Base-by-base conservation (phyloP, 2,797 vertebrate genomes). In the Rhabdomys pumilio region DNA sequence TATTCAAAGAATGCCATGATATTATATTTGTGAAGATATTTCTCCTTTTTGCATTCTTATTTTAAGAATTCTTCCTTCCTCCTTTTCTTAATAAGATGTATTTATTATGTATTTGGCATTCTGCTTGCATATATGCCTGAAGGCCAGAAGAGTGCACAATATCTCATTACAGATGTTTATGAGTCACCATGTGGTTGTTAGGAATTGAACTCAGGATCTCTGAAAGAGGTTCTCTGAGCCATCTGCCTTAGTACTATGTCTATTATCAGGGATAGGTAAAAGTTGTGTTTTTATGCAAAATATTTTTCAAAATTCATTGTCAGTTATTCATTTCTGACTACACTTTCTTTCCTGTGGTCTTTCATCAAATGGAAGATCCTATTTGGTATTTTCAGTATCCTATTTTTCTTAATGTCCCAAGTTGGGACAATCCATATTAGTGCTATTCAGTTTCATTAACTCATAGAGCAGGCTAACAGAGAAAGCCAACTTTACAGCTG, bases 21-120 rank as follows among this genome's bases (percentile, higher is more conserved):
- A 90, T 79, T 88, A 76, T 80, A 80, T 84, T 95, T 81, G 75
- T 75, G 81, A 90, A 67, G 59, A 47, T 76, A 91, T 69, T 34
- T 41, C 47, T 93, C 7, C 6, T 6, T 59, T 91, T 61, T 76
- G 44, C 10, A 87, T 77, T 87, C 4, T 89, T 77, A 26, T 26
- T 41, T 82, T 22, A 57, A 57, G 34, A 38, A 38, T 8, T 38
- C 22, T 57, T 55, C 20, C n/a, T 55, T 55, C 3, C n/a, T 34
- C 11, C 34, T n/a, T 57, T 26, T 81, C 31, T 55, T 55, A 14
- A 15, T 7, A 69, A 67, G 14, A n/a, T 69, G 15, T 65, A 29
- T 65, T 29, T 17, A 69, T 69, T 69, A 69, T 34, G 14, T 34
- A 67, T 67, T 34, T 1, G 6, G 13, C 5, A 6, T 67, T 67